Evolutionary conservation across 1,140 invertebrate species (phyloP).

Genomic region (Mycetomoellerius zeteki): DNA sequence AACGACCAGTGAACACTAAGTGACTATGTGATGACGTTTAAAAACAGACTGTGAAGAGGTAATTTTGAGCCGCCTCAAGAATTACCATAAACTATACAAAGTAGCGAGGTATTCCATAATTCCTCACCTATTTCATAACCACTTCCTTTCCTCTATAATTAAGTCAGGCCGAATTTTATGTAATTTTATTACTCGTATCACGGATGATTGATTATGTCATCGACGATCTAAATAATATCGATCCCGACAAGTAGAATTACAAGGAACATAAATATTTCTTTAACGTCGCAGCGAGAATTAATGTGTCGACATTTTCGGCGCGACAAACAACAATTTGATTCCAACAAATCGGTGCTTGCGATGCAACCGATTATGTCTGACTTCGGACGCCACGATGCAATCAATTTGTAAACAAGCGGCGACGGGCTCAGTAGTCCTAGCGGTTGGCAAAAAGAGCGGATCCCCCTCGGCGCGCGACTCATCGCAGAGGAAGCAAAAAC

Average conservation of each 20-base stretch:
- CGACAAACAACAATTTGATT: neutral
- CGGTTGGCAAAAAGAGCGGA: constrained; percentile 69
- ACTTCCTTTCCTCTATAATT: neutral
- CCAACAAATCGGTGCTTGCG: constrained; percentile 57
- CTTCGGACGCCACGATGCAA: constrained; percentile 53
- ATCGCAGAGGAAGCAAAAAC: constrained; percentile 72
- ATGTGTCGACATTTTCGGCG: neutral
- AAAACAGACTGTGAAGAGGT: too few species aligned
- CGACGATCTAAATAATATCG: constrained; percentile 16
- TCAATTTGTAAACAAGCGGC: constrained; percentile 79
- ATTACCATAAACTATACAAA: too few species aligned
- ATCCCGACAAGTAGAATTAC: neutral
- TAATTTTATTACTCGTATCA: neutral
- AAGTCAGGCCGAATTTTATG: neutral
- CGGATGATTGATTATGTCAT: constrained; percentile 20
- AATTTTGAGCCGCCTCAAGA: too few species aligned
- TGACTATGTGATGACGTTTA: too few species aligned
- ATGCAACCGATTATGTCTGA: constrained; percentile 1
- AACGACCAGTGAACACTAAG: too few species aligned
- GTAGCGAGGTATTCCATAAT: too few species aligned
- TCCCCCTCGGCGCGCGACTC: constrained; percentile 56
- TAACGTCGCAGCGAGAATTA: neutral
- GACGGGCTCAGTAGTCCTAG: constrained; percentile 54
- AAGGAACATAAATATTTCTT: neutral
- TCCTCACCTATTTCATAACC: too few species aligned